These are phyloP conservation scores for Lasioglossum morio DNA, from an alignment of 2,888 invertebrate species.

Conservation along the genomic window DNA sequence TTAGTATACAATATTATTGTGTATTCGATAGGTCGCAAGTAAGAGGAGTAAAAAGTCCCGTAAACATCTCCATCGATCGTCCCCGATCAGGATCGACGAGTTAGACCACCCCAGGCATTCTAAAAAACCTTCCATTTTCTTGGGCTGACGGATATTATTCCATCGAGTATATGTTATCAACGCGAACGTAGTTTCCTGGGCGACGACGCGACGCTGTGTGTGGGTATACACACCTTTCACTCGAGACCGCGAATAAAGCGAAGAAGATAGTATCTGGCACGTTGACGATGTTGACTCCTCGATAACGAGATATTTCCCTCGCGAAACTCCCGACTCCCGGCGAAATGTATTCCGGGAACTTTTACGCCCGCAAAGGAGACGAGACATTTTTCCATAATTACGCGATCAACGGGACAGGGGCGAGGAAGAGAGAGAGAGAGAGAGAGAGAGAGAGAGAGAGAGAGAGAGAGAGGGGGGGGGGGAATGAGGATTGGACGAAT, in stretches of 20 bases:
- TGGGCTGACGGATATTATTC: conserved; percentile 2
- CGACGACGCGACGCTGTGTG: neutral
- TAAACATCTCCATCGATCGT: neutral
- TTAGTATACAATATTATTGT: neutral
- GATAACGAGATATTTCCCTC: conserved; percentile 14
- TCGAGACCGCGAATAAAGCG: neutral
- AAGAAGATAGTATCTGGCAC: neutral
- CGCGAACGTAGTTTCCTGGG: neutral
- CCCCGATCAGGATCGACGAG: neutral
- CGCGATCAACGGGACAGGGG: neutral
- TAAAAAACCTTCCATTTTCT: neutral
- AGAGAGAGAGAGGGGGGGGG: neutral
- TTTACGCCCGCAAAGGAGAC: conserved; percentile 6
- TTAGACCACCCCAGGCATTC: neutral
- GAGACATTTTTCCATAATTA: conserved; percentile 31
- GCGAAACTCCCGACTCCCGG: neutral
- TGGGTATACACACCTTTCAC: neutral
- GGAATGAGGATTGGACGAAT: neutral
- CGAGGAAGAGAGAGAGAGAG: neutral
- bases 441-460: too few species aligned
- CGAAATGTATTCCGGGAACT: conserved; percentile 6
- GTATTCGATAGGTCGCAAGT: neutral
- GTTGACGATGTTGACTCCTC: conserved; percentile 5
- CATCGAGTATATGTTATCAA: neutral
- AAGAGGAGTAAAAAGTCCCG: neutral